phyloP scores from a whole-genome alignment of 2,888 invertebrate species.

The Phyllotreta striolata region DNA sequence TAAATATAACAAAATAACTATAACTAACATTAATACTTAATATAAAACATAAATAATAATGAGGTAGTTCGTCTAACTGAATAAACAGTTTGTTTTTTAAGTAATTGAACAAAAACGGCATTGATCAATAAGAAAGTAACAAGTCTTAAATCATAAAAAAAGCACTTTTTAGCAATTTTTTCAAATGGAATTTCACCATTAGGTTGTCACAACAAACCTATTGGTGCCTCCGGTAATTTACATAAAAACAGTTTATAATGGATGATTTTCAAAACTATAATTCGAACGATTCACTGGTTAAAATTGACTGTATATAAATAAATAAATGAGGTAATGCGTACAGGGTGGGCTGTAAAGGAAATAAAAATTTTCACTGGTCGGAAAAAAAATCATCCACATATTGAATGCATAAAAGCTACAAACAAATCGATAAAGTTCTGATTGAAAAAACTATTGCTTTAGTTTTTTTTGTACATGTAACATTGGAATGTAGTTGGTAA shows the following conservation, averaged over 20 bases:
- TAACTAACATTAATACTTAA: slow-evolving; percentile 45
- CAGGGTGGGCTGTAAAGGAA: no score
- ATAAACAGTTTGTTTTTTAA: slow-evolving; percentile 45
- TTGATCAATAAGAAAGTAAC: slow-evolving; percentile 10
- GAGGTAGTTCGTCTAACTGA: slow-evolving; percentile 56
- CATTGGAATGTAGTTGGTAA: slow-evolving; percentile 44
- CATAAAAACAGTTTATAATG: no score
- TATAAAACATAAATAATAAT: slow-evolving; percentile 49
- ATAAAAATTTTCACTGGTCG: no score
- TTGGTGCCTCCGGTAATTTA: no score
- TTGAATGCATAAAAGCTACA: slow-evolving; percentile 28
- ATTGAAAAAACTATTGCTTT: slow-evolving; percentile 42
- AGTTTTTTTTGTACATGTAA: slow-evolving; percentile 43
- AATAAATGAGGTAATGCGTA: no score
- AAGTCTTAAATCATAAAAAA: not conserved
- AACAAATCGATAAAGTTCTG: slow-evolving; percentile 34
- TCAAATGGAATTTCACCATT: not conserved
- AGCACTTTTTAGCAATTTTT: not conserved
- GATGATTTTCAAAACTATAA: no score
- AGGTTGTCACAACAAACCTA: no score
- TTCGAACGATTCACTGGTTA: no score
- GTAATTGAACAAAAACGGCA: slow-evolving; percentile 50
- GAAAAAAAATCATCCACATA: no score
- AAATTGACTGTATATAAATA: no score
- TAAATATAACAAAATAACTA: slow-evolving; percentile 43